A percentile compares a stretch with the other conserved stretches of the same genome.
These are phyloP conservation scores for Ceraclea dissimilis DNA, from an alignment of 2,888 invertebrate species.

Conservation along the genomic window DNA sequence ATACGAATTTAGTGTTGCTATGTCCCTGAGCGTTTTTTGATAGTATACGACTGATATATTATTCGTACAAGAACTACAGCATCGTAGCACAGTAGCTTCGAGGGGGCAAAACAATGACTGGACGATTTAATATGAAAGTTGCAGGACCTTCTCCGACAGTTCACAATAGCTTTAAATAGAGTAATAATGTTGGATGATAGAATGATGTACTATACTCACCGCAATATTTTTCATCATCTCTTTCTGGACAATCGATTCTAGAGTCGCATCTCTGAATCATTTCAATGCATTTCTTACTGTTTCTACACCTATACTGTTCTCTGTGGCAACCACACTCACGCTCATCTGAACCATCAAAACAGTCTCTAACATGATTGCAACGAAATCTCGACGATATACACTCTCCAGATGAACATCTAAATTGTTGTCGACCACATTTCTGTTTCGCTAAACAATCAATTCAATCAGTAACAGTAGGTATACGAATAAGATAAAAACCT, in stretches of 20 bases:
- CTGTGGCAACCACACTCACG: slow-evolving; percentile 30
- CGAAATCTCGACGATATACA: slow-evolving; percentile 45
- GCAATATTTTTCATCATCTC: slow-evolving; percentile 46
- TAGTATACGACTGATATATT: too few species aligned
- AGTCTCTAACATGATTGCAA: slow-evolving; percentile 49
- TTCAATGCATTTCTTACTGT: slow-evolving; percentile 37
- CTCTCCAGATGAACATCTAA: slow-evolving; percentile 24
- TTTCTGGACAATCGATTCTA: slow-evolving; percentile 44
- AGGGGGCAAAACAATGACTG: too few species aligned
- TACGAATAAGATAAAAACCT: too few species aligned
- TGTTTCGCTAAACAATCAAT: not conserved
- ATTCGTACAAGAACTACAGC: too few species aligned
- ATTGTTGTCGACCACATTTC: not conserved
- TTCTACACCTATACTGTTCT: slow-evolving; percentile 12
- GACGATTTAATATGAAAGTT: too few species aligned
- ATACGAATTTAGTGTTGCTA: too few species aligned
- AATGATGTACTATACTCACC: slow-evolving; percentile 31
- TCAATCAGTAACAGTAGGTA: not conserved
- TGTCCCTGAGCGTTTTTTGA: too few species aligned
- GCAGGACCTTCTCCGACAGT: not conserved
- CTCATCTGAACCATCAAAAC: slow-evolving; percentile 49
- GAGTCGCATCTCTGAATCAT: slow-evolving; percentile 46
- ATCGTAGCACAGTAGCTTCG: too few species aligned
- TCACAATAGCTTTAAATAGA: not conserved
- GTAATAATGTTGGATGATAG: not conserved